These are phyloP conservation scores for Drosophila carrolli DNA, from an alignment of 1,140 invertebrate species.

Conservation along the genomic window DNA sequence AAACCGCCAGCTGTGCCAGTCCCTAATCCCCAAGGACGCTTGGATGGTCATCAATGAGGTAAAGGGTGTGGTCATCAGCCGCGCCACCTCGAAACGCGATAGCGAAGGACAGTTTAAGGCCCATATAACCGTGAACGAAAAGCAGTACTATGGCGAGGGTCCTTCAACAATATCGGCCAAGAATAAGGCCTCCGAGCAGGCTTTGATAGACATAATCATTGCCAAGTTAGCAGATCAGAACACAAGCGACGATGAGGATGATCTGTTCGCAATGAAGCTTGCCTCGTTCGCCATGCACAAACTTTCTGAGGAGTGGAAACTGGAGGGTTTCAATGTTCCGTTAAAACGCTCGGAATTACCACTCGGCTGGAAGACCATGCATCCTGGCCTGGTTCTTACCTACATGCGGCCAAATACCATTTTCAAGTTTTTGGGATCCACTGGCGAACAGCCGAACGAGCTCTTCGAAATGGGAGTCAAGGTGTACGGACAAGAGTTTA, in stretches of 20 bases:
- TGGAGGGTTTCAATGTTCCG: constrained; percentile 87
- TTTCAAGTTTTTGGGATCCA: constrained; percentile 86
- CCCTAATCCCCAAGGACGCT: not conserved
- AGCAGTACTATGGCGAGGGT: constrained; percentile 71
- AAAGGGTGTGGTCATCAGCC: not conserved
- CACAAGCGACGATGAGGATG: constrained; percentile 84
- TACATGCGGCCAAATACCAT: constrained; percentile 88
- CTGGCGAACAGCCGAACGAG: constrained; percentile 87
- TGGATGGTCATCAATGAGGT: not conserved
- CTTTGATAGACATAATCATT: constrained; percentile 88
- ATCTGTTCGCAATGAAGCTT: constrained; percentile 88
- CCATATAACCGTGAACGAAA: constrained; percentile 62
- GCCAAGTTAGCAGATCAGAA: constrained; percentile 86
- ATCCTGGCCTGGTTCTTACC: constrained; percentile 89
- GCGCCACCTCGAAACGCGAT: not conserved
- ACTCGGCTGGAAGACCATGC: constrained; percentile 86
- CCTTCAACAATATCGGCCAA: constrained; percentile 85
- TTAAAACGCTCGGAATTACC: constrained; percentile 84
- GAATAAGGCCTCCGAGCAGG: constrained; percentile 89
- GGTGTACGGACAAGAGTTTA: constrained; percentile 85
- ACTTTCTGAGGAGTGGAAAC: constrained; percentile 90
- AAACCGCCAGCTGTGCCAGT: not conserved
- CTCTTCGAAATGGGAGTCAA: constrained; percentile 84
- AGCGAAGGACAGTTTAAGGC: constrained; percentile 66
- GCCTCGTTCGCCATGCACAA: constrained; percentile 91